These are phyloP conservation scores for Stegophylla sp. DNA, from an alignment of 2,888 invertebrate genomes.

Conservation along the genomic window DNA sequence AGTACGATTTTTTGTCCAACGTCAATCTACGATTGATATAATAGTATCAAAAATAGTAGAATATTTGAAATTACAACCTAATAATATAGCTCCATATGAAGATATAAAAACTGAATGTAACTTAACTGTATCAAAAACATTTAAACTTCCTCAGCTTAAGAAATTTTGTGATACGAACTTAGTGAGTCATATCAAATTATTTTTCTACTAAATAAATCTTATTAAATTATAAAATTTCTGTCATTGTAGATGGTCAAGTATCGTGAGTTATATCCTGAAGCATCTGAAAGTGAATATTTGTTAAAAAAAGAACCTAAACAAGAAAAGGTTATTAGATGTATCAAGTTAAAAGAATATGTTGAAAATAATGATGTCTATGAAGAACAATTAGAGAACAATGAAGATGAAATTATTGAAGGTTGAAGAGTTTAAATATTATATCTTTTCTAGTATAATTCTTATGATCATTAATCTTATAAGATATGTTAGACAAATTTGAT, in stretches of 20 bases:
- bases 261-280: conserved; percentile 70
- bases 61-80: conserved; percentile 68
- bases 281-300: conserved; percentile 68
- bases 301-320: conserved; percentile 65
- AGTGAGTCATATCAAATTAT: conserved; percentile 62
- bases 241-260: conserved; percentile 67
- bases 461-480: neutral
- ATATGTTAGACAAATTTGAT: too few species aligned
- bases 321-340: conserved; percentile 68
- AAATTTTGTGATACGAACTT: conserved; percentile 47
- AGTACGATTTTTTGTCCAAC: conserved; percentile 71
- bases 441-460: neutral
- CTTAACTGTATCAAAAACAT: conserved; percentile 66
- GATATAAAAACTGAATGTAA: conserved; percentile 67
- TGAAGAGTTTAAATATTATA: neutral
- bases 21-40: conserved; percentile 68
- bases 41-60: conserved; percentile 69
- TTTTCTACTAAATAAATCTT: conserved; percentile 63
- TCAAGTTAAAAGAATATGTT: conserved; percentile 66
- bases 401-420: conserved; percentile 16
- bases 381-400: conserved; percentile 19
- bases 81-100: conserved; percentile 67
- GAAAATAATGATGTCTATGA: conserved; percentile 25
- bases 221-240: conserved; percentile 54
- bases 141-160: conserved; percentile 50